phyloP scores from a whole-genome alignment of 1,140 invertebrate species.

The Zaprionus africanus region DNA sequence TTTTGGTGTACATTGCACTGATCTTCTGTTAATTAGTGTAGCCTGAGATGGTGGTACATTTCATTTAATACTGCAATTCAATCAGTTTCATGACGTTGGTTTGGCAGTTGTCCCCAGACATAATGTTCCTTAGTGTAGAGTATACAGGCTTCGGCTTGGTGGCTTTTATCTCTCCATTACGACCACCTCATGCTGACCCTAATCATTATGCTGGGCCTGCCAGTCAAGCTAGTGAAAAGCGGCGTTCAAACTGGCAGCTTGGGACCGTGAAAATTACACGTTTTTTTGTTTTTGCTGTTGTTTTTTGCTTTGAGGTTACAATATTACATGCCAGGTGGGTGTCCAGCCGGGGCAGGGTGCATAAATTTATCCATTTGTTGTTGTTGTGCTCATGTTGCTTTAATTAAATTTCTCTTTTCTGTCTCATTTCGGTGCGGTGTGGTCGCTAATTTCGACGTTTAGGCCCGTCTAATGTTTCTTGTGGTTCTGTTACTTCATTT shows the following conservation, averaged over 20 bases:
- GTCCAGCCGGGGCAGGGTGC: slow-evolving; percentile 28
- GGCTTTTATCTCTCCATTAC: slow-evolving; percentile 29
- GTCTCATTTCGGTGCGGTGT: slow-evolving; percentile 24
- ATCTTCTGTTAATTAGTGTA: not conserved
- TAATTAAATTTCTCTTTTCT: slow-evolving; percentile 78
- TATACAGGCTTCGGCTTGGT: slow-evolving; percentile 12
- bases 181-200: slow-evolving; percentile 63
- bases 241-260: slow-evolving; percentile 48
- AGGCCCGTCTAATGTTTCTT: slow-evolving; percentile 75
- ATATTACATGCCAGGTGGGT: slow-evolving; percentile 65
- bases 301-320: slow-evolving; percentile 53
- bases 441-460: slow-evolving; percentile 76
- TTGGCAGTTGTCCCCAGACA: no score
- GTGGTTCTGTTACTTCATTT: slow-evolving; percentile 66
- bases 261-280: slow-evolving; percentile 77
- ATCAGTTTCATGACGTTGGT: no score
- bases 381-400: slow-evolving; percentile 57
- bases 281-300: slow-evolving; percentile 53
- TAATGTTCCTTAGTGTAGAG: not conserved
- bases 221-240: slow-evolving; percentile 65
- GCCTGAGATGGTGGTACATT: not conserved
- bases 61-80: not conserved
- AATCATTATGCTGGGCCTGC: slow-evolving; percentile 72
- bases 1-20: not conserved
- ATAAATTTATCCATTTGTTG: slow-evolving; percentile 74